Evolutionary conservation across 1,140 invertebrate species (phyloP).

Genomic region (Drosophila novamexicana): DNA sequence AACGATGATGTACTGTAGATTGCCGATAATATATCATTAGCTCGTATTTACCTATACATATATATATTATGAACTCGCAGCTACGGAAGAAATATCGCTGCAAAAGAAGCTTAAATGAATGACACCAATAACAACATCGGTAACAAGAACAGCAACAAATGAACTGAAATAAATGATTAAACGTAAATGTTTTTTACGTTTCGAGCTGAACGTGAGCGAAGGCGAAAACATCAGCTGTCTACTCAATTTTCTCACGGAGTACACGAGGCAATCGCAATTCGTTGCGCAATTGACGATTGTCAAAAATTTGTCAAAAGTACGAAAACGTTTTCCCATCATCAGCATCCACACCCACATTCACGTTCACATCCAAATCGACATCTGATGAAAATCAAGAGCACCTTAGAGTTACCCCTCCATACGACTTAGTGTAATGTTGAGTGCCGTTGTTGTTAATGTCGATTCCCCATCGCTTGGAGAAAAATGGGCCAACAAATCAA

Average conservation of each 20-base stretch:
- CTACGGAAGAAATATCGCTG: background rate
- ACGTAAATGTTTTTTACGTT: constrained; percentile 66
- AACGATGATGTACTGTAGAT: background rate
- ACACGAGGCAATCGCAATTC: constrained; percentile 42
- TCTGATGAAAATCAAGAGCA: constrained; percentile 38
- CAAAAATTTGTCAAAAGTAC: constrained; percentile 73
- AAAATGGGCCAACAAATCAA: constrained; percentile 73
- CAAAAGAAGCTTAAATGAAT: constrained; percentile 38
- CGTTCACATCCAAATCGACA: background rate
- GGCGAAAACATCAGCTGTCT: constrained; percentile 49
- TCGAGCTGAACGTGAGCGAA: constrained; percentile 58
- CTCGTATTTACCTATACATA: no score
- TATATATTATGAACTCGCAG: no score
- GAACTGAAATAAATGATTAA: constrained; percentile 66
- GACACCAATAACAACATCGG: constrained; percentile 32
- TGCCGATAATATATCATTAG: constrained; percentile 11
- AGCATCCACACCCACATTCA: background rate
- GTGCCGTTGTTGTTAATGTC: constrained; percentile 2
- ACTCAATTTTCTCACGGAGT: constrained; percentile 10
- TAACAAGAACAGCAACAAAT: constrained; percentile 34
- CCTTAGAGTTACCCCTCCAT: constrained; percentile 48
- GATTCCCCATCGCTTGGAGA: constrained; percentile 1
- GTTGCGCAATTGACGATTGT: constrained; percentile 73
- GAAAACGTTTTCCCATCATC: constrained; percentile 23
- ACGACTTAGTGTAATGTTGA: constrained; percentile 45